These are phyloP conservation scores for Drosophila azteca DNA, from an alignment of 1,140 invertebrate species.

Conservation along the genomic window DNA sequence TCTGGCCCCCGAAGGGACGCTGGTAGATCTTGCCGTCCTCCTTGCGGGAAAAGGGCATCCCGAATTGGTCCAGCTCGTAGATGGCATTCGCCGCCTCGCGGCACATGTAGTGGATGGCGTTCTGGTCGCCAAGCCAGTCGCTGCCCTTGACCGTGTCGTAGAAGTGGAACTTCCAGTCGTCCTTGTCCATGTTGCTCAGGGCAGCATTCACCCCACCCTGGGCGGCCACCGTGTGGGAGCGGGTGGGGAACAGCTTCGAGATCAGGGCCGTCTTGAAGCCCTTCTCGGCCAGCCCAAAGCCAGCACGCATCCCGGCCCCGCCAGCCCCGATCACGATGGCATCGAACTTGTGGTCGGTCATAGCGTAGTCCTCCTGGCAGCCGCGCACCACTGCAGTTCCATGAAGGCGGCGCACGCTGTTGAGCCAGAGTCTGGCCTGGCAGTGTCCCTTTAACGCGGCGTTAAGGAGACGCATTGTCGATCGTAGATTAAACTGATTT, in stretches of 20 bases:
- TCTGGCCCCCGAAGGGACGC: conserved; percentile 95
- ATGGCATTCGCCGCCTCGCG: conserved; percentile 94
- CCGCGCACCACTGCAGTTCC: conserved; percentile 12
- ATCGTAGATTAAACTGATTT: no score
- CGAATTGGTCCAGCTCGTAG: conserved; percentile 96
- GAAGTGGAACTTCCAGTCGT: conserved; percentile 97
- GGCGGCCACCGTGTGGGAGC: conserved; percentile 96
- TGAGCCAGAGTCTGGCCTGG: no score
- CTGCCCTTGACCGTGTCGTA: conserved; percentile 97
- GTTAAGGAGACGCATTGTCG: conserved; percentile 18
- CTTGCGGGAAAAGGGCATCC: conserved; percentile 85
- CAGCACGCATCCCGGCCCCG: conserved; percentile 94
- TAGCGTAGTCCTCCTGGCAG: conserved; percentile 19
- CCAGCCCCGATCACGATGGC: conserved; percentile 97
- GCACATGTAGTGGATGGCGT: conserved; percentile 98
- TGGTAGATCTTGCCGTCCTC: conserved; percentile 93
- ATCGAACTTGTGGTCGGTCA: conserved; percentile 94
- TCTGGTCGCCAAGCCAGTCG: conserved; percentile 98
- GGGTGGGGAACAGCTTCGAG: conserved; percentile 96
- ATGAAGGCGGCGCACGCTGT: not conserved
- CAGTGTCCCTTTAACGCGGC: not conserved
- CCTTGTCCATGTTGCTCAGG: conserved; percentile 89
- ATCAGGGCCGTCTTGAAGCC: conserved; percentile 97
- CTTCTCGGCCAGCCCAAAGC: conserved; percentile 94
- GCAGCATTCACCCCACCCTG: conserved; percentile 97